phyloP scores from a whole-genome alignment of 2,113 vertebrate genomes.

The Alectura lathami region DNA sequence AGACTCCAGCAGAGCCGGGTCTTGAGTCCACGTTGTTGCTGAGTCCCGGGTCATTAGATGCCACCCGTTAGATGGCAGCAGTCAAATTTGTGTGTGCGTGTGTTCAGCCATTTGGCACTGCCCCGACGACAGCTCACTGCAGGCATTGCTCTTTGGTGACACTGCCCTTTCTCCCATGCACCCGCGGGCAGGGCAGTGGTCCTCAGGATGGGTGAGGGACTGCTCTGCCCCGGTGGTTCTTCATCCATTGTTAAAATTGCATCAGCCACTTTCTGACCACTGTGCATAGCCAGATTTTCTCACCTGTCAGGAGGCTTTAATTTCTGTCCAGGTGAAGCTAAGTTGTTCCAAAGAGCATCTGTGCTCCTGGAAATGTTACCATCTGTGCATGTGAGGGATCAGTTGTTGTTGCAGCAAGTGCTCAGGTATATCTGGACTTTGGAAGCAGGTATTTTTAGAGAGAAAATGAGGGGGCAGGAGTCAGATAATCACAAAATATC shows the following conservation, averaged over 20 bases:
- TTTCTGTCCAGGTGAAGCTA: not conserved
- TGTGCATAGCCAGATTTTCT: not conserved
- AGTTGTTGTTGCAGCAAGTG: not conserved
- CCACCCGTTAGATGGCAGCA: not conserved
- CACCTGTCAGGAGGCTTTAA: not conserved
- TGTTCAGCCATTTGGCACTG: not conserved
- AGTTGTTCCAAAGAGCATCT: accelerated
- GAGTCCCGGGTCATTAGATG: not conserved
- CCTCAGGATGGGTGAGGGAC: not conserved
- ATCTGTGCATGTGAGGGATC: not conserved
- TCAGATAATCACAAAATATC: not conserved
- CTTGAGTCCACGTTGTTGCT: not conserved
- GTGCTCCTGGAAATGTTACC: not conserved
- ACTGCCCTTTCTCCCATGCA: accelerated
- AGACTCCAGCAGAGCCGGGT: not conserved
- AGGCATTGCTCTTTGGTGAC: not conserved
- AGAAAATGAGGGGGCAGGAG: not conserved
- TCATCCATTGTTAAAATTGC: not conserved
- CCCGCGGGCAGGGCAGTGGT: not conserved
- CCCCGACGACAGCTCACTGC: not conserved
- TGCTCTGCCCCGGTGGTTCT: not conserved
- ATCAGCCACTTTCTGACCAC: not conserved
- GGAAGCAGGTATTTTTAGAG: not conserved
- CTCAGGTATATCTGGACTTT: not conserved
- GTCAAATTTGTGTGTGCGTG: not conserved